Conservation (phyloP, 2,797 vertebrate species). For the Heliangelus exortis region DNA sequence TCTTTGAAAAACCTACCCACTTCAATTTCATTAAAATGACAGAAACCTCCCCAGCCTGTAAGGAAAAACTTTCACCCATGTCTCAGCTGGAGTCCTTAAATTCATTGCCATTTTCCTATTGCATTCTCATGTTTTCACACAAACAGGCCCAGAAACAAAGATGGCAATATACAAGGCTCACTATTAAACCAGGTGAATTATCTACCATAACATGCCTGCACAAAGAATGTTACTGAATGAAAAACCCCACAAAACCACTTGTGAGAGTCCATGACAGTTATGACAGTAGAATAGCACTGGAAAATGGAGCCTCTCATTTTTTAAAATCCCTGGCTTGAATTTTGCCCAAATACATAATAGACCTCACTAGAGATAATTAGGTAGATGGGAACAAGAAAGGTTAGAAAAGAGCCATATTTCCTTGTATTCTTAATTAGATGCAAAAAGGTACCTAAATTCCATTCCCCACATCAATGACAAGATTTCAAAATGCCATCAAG, state of each 20-base stretch:
- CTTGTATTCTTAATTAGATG: not conserved
- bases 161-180: not conserved
- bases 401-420: not conserved
- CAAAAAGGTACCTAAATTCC: not conserved
- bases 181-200: not conserved
- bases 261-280: not conserved
- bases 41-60: not conserved
- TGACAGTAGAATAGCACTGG: not conserved
- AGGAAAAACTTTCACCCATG: not conserved
- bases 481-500: conserved; percentile 3
- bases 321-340: not conserved
- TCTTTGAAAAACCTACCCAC: not conserved
- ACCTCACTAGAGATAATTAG: not conserved
- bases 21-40: not conserved
- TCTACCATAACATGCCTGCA: not conserved
- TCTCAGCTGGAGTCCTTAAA: not conserved
- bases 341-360: not conserved
- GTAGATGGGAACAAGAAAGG: not conserved
- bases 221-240: not conserved
- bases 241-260: not conserved
- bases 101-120: not conserved
- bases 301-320: not conserved
- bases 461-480: not conserved
- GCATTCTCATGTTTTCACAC: not conserved
- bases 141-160: not conserved